Base-by-base conservation (phyloP, 2,797 vertebrate genomes). In the Liparis tanakae region DNA sequence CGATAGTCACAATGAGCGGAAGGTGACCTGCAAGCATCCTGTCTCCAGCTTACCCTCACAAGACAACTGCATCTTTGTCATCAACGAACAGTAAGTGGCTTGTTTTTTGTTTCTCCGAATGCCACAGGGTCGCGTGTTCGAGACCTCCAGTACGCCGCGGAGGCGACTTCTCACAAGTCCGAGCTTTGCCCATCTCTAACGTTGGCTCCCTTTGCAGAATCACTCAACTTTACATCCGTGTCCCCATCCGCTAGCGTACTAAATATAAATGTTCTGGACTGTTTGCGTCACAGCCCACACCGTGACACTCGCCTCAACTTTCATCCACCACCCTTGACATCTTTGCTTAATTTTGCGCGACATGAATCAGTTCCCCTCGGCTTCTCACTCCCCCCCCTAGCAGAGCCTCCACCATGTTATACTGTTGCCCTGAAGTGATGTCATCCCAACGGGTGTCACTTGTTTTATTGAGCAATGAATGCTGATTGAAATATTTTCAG, bases 61-160 rank as follows among this genome's bases (percentile, higher is more conserved):
- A 87, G 98, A 99, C 93, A 99, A 99, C 87, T 99, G 98, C 87
- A 99, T 99, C 94, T 99, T 99, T 92, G 97, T 99, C 43, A 91
- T 99, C 86, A 99, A 96, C 87, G 98, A 99, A 91, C 97, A 98
- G 98, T 99, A 95, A 98, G 98, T 96, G 74, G 72, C 83, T 91
- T 92, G 86, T 89, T 81, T 77, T 66, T 69, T 79, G 22, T 70
- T 65, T 30, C 53, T 75, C 25, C 83, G 83, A 91, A 86, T 88
- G 82, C 72, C 60, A 83, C 82, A 74, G 63, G 43, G 80, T 67
- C 9, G 51, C 89, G 87, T 93, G 88, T 90, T 80, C 84, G 8
- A 79, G 73, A 61, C 43, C 54, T 79, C 51, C 72, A 58, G 67
- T 83, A 71, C 60, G 72, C 69, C 48, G 70, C 70, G 65, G 62